Base-by-base conservation (phyloP, 1,140 invertebrate genomes). In the Anagrus nilaparvatae region DNA sequence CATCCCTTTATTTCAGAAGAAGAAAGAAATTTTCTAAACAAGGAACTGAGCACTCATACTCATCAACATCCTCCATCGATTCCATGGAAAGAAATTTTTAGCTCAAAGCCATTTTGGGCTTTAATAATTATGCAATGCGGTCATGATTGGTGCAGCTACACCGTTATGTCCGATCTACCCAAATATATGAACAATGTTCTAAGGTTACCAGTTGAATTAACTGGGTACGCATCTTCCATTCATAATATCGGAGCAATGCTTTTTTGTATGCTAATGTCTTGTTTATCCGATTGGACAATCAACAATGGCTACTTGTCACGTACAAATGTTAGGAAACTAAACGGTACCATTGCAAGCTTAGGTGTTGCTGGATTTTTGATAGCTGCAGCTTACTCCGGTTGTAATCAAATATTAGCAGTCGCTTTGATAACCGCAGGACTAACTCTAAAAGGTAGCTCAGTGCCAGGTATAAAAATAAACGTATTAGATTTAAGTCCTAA, bases 111-210 rank as follows among this genome's bases (percentile, higher is more conserved):
- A 4, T 71, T 84, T 35, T 79, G 78, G 72, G 80, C 80, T 1
- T 59, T 85, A 20, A 64, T 84, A 34, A 17, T 50, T 46, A 29
- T 54, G 52, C 49, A 66, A 63, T 30, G 59, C 60, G 39, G 46
- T 41, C 12, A 32, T 6, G 42, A 50, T 25, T 92, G 84, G 76
- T 81, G 78, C 2, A 82, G 82, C 52, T 88, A 86, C 53, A 87
- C 82, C 10, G 76, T 89, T 63, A 73, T 89, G 13, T 85, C 82
- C 8, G 81, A 87, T 51, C 68, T 94, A 13, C 87, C 89, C 0
- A 80, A 82, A 47, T 87, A 89, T 64, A 79, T 91, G 75, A 80
- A 76, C 23, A 76, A 81, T 44, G 79, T 88, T 3, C 65, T 90
- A n/a, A 75, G 82, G 52, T 85, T 85, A 57, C 74, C 85, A 49